Evolutionary conservation across 2,113 vertebrate genomes (phyloP).

Genomic region (Himantopus leucocephalus): DNA sequence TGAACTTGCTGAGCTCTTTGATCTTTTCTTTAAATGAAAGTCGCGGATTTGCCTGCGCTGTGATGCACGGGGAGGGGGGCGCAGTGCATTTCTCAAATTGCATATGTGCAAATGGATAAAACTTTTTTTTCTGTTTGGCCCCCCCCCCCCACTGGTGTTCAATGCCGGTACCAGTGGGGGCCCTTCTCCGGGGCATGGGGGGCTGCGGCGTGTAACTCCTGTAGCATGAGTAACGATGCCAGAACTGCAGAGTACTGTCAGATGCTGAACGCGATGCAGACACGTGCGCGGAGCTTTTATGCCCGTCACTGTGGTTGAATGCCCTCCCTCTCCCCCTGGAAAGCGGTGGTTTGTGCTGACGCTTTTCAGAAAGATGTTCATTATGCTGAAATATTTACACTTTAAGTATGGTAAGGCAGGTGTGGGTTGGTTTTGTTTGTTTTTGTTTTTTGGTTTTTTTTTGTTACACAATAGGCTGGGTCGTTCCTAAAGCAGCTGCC

Average conservation of each 20-base stretch:
- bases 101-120: not conserved
- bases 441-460: too few relatives aligned
- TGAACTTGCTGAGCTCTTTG: not conserved
- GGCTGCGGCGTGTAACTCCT: not conserved
- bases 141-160: not conserved
- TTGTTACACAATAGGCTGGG: not conserved
- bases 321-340: not conserved
- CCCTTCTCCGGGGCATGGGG: accelerated
- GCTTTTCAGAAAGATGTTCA: not conserved
- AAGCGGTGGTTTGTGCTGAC: not conserved
- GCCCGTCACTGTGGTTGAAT: not conserved
- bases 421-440: too few relatives aligned
- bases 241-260: not conserved
- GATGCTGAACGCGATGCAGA: accelerated
- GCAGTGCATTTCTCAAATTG: not conserved
- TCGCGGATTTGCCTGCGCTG: not conserved
- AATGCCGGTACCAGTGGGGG: not conserved
- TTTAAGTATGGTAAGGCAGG: not conserved
- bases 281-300: accelerated
- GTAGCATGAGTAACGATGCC: accelerated
- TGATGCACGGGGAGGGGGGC: too few relatives aligned
- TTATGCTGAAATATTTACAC: slow-evolving; percentile 47
- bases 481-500: not conserved
- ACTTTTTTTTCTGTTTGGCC: not conserved
- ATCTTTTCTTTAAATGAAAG: not conserved